These are phyloP conservation scores for Brachionus manjavacas DNA, from an alignment of 1,140 invertebrate genomes.

Conservation along the genomic window DNA sequence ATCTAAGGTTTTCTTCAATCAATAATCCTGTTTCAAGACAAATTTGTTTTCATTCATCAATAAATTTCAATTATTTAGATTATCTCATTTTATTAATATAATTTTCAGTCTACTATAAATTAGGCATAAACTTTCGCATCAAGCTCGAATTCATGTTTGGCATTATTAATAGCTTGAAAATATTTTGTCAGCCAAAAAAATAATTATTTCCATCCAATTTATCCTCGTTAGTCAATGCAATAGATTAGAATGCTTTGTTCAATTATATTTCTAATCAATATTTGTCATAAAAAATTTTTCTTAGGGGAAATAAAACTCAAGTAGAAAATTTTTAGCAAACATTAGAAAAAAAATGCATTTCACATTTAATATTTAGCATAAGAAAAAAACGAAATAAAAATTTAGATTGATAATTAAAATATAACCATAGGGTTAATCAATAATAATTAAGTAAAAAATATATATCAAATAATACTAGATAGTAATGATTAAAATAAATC, in stretches of 20 bases:
- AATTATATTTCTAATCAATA: not conserved
- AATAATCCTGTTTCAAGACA: not conserved
- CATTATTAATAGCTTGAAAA: not conserved
- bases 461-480: not conserved
- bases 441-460: not conserved
- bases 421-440: not conserved
- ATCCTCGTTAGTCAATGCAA: not conserved
- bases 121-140: not conserved
- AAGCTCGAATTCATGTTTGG: not conserved
- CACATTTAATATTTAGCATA: not conserved
- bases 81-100: not conserved
- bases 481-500: slow-evolving; percentile 1
- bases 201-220: not conserved
- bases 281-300: not conserved
- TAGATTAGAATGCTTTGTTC: not conserved
- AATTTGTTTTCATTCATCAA: not conserved
- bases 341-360: not conserved
- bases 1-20: not conserved
- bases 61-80: not conserved
- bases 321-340: not conserved
- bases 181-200: not conserved
- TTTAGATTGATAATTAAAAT: not conserved
- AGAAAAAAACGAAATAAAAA: not conserved
- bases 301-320: not conserved
- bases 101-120: not conserved